Evolutionary conservation across 2,797 vertebrate species (phyloP), one percentile per base, ranked within the genome.

Genomic region (Sebastes oblongus): DNA sequence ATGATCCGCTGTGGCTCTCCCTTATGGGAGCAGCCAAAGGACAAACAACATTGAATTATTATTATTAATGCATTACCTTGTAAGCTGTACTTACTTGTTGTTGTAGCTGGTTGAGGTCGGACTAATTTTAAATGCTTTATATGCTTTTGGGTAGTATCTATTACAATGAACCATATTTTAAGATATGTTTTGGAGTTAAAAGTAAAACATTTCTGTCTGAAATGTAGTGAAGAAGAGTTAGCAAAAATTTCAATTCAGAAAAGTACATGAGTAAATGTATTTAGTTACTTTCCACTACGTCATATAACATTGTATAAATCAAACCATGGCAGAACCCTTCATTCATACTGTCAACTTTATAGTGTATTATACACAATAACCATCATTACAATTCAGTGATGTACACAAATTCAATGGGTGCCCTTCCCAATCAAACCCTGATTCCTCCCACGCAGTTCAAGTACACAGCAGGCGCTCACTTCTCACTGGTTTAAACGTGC

Each of bases 361-460:
- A 13, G 20, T 54, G 25, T 5, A 52, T 71, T 22, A 66, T 9
- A n/a, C 12, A 25, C 10, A 42, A 56, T 66, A 64, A 61, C 7
- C 9, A 14, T 27, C 12, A 56, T 16, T 39, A 56, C 36, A 52
- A 4, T 30, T 8, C 6, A 42, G 24, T 22, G 10, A 25, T n/a
- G 18, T 16, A 29, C 32, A 70, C 36, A 60, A 14, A 36, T 3
- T 8, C 3, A 22, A 3, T 50, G 27, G 72, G 50, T 52, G 56
- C 16, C 25, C 52, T 42, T 75, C 24, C 50, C 11, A 36, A n/a
- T 67, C 36, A 54, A 24, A 50, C 42, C 16, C 8, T 72, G 34
- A 67, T 55, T 77, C n/a, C 64, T 76, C 75, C 74, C 42, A 70
- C 18, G 8, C 50, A 69, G 9, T 65, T 70, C 18, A 71, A 71